phyloP scores from a whole-genome alignment of 2,113 vertebrate genomes.

The Percopsis transmontana region DNA sequence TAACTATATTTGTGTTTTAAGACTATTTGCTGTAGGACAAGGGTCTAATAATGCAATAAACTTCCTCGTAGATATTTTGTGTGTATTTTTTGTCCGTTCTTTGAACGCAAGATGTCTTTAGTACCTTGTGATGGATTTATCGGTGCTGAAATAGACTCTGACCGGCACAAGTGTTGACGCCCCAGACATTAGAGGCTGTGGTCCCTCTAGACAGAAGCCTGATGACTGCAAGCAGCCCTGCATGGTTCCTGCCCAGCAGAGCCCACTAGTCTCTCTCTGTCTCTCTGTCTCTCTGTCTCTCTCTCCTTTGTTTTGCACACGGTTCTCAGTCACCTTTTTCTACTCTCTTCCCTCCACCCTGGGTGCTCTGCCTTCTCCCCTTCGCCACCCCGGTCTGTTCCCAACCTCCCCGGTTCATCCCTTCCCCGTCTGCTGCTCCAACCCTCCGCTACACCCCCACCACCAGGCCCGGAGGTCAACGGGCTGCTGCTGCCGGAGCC shows the following conservation, averaged over 20 bases:
- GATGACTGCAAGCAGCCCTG: background rate
- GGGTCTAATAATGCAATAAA: slow-evolving; percentile 63
- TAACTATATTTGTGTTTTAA: slow-evolving; percentile 40
- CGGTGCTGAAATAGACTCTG: background rate
- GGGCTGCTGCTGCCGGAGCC: slow-evolving; percentile 89
- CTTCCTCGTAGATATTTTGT: slow-evolving; percentile 47
- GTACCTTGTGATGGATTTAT: slow-evolving; percentile 25
- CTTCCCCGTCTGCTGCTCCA: slow-evolving; percentile 4
- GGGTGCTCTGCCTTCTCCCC: slow-evolving; percentile 8
- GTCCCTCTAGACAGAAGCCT: background rate
- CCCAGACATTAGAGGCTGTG: too few relatives aligned
- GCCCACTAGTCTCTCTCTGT: background rate
- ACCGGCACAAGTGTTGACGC: background rate
- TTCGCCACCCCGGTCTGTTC: background rate
- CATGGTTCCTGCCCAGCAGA: slow-evolving; percentile 12
- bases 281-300: background rate
- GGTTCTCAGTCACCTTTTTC: slow-evolving; percentile 22
- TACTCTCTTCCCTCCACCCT: slow-evolving; percentile 9
- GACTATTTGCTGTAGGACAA: slow-evolving; percentile 52
- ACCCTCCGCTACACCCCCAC: slow-evolving; percentile 1
- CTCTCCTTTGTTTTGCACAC: background rate
- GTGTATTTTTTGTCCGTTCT: slow-evolving; percentile 63
- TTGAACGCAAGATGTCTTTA: slow-evolving; percentile 9
- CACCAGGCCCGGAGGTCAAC: slow-evolving; percentile 80
- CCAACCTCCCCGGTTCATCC: background rate